Evolutionary conservation across 1,140 invertebrate genomes (phyloP).

Genomic region (Delia radicum): DNA sequence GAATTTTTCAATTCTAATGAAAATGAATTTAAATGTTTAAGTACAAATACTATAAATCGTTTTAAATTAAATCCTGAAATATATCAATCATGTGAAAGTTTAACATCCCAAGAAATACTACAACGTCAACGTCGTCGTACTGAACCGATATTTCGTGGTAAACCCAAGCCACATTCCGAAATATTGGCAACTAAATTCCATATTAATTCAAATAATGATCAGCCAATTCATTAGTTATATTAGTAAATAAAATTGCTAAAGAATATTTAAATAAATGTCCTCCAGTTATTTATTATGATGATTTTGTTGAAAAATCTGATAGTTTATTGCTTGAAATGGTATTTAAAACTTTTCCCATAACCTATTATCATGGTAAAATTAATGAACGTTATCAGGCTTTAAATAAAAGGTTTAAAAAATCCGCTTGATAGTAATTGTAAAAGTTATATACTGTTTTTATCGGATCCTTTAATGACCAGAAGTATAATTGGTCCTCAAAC

Average conservation of each 20-base stretch:
- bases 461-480: conserved; percentile 61
- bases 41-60: conserved; percentile 36
- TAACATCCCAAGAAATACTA: neutral
- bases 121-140: conserved; percentile 37
- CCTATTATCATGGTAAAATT: conserved; percentile 64
- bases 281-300: conserved; percentile 66
- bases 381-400: conserved; percentile 45
- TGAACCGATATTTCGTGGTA: conserved; percentile 57
- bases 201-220: conserved; percentile 50
- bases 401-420: conserved; percentile 35
- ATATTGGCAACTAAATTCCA: conserved; percentile 58
- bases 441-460: conserved; percentile 66
- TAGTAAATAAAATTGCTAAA: conserved; percentile 61
- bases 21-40: conserved; percentile 33
- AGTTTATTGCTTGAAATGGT: conserved; percentile 60
- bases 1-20: neutral
- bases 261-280: conserved; percentile 63
- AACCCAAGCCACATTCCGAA: conserved; percentile 61
- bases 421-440: conserved; percentile 58
- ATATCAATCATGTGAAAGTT: conserved; percentile 30
- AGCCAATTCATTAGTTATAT: conserved; percentile 60
- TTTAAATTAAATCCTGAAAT: conserved; percentile 36
- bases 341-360: conserved; percentile 61
- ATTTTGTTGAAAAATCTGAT: conserved; percentile 59
- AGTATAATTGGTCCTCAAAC: conserved; percentile 63